These are phyloP conservation scores for Lochmaea capreae DNA, from an alignment of 2,888 invertebrate genomes.

Conservation along the genomic window DNA sequence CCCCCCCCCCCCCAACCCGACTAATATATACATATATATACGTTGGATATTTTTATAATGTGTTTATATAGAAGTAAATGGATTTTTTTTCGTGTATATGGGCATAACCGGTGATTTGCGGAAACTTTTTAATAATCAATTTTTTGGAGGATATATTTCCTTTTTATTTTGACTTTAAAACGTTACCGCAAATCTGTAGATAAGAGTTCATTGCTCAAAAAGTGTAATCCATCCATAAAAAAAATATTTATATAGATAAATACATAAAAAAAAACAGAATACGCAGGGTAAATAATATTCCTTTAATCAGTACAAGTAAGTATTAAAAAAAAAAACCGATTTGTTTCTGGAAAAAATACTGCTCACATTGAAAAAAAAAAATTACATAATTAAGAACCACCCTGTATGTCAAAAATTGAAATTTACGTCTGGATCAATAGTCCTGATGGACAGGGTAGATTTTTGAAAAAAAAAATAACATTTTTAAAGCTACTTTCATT, in stretches of 20 bases:
- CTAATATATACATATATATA: too few relatives aligned
- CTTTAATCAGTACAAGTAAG: slow-evolving; percentile 58
- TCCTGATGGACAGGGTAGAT: not conserved
- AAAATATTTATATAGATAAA: slow-evolving; percentile 49
- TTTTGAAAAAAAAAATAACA: too few relatives aligned
- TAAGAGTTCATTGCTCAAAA: slow-evolving; percentile 62
- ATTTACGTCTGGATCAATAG: too few relatives aligned
- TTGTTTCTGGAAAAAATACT: slow-evolving; percentile 38
- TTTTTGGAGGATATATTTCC: not conserved
- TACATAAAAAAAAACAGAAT: slow-evolving; percentile 55
- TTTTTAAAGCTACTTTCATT: too few relatives aligned
- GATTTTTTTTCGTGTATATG: slow-evolving; percentile 37
- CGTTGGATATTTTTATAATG: slow-evolving; percentile 44
- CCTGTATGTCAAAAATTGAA: too few relatives aligned
- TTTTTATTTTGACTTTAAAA: slow-evolving; percentile 14
- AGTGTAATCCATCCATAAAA: slow-evolving; percentile 65
- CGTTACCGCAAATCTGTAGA: slow-evolving; percentile 49
- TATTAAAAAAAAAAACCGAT: slow-evolving; percentile 50
- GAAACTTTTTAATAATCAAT: slow-evolving; percentile 34
- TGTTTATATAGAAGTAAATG: slow-evolving; percentile 37
- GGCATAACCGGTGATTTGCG: slow-evolving; percentile 42
- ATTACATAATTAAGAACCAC: not conserved
- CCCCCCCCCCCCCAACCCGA: not conserved
- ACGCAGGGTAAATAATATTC: slow-evolving; percentile 63
- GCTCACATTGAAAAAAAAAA: slow-evolving; percentile 32